phyloP scores from a whole-genome alignment of 2,113 vertebrate genomes.

The Elgaria multicarinata region DNA sequence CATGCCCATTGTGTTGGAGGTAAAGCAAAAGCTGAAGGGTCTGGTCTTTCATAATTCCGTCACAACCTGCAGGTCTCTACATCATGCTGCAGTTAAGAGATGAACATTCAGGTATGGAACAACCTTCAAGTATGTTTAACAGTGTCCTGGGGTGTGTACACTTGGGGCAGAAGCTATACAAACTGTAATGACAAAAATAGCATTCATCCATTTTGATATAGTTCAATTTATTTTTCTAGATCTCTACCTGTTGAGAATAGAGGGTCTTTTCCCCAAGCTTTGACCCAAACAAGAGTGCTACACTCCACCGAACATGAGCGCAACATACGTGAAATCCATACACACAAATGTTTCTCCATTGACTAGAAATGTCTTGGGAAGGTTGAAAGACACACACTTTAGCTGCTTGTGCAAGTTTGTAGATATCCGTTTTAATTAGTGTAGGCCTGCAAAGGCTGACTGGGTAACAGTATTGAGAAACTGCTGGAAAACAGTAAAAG shows the following conservation, averaged over 20 bases:
- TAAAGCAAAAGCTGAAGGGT: no score
- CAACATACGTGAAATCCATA: neutral
- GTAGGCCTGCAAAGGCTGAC: neutral
- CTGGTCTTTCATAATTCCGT: neutral
- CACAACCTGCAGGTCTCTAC: neutral
- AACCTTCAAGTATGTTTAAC: neutral
- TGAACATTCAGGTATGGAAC: neutral
- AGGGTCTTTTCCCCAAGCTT: neutral
- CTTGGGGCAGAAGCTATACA: neutral
- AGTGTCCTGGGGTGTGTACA: neutral
- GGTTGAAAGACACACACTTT: conserved; percentile 31
- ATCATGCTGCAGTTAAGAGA: neutral
- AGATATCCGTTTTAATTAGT: conserved; percentile 44
- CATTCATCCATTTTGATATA: neutral
- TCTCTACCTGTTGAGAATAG: neutral
- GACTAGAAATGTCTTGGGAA: conserved; percentile 18
- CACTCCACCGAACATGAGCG: neutral
- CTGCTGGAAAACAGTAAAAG: conserved; percentile 30
- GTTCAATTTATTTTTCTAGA: neutral
- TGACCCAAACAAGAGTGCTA: neutral
- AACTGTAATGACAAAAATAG: neutral
- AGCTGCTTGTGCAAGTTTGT: conserved; percentile 31
- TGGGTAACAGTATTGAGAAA: neutral
- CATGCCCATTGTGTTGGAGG: no score
- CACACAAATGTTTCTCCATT: neutral